Evolutionary conservation across 2,888 invertebrate genomes (phyloP), one percentile per base, ranked within the genome.

Genomic region (Ischnus inquisitorius): DNA sequence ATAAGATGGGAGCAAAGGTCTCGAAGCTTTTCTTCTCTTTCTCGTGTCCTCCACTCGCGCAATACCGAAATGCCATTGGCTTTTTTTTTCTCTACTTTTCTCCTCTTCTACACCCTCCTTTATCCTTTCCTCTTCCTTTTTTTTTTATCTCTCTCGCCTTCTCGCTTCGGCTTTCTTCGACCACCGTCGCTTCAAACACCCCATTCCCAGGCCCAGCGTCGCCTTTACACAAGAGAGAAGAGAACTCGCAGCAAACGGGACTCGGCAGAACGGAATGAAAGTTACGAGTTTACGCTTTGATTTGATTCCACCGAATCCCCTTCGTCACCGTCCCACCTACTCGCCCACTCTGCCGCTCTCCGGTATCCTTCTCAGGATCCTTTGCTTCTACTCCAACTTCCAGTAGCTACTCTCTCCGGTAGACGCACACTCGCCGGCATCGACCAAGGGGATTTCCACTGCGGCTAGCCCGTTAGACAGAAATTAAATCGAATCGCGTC

Each of bases 271-370:
- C 82, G 78, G 80, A 87, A 87, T 85, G 86, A 91, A 91, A 92
- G 90, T 92, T 91, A 89, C 90, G 90, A 91, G 91, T 91, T 92
- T 90, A 90, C 90, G 90, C 91, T 92, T 90, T 90, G 90, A 92
- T 91, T 93, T 89, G 89, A 89, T 84, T 84, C 83, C 79, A 79
- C 77, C 46, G 69, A 78, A 78, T 72, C 65, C 41, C 48, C 60
- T 6, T 60, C 14, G 14, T 46, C 69, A 48, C 64, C 64, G 62
- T 68, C 69, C 51, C 88, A 87, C 76, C 60, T 69, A 48, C 65
- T 41, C 28, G 8, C 51, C n/a, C 62, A n/a, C n/a, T n/a, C n/a
- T n/a, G n/a, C n/a, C n/a, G n/a, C 39, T 34, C 71, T 65, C n/a
- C 43, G 28, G 65, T 67, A 68, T 79, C 76, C 69, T 79, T 54